Percentiles rank a stretch among this genome's conserved stretches.
These are phyloP conservation scores for Lepisosteus osseus DNA, from an alignment of 2,113 vertebrate genomes.

Conservation along the genomic window DNA sequence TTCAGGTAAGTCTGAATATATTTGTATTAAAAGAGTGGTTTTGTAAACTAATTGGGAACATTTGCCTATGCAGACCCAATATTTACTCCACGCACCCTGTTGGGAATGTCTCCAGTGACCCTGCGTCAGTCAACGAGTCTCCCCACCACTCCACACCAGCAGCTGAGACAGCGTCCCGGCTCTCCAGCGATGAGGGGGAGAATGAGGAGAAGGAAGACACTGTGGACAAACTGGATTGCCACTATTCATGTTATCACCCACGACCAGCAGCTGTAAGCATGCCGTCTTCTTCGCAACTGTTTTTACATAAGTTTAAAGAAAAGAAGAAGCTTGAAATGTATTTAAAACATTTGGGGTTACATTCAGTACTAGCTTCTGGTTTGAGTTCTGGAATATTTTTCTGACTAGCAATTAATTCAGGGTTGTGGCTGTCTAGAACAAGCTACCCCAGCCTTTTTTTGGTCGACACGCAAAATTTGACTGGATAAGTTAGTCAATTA, in stretches of 20 bases:
- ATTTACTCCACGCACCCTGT: constrained; percentile 78
- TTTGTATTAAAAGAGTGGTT: no score
- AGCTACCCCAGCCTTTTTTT: no score
- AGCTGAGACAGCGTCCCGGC: constrained; percentile 78
- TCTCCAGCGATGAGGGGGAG: constrained; percentile 96
- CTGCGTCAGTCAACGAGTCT: constrained; percentile 75
- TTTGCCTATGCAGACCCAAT: constrained; percentile 69
- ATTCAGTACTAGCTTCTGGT: no score
- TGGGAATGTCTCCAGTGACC: constrained; percentile 73
- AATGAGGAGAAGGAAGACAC: constrained; percentile 91
- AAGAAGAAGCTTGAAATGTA: no score
- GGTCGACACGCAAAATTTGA: no score
- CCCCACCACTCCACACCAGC: constrained; percentile 77
- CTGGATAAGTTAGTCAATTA: no score
- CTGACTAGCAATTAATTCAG: no score
- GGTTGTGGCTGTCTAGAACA: no score
- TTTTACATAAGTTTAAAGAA: not conserved
- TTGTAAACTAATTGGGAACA: no score
- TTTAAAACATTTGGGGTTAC: no score
- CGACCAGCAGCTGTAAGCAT: constrained; percentile 92
- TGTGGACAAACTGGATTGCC: constrained; percentile 95
- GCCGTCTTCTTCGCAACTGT: not conserved
- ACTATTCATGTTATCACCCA: constrained; percentile 97
- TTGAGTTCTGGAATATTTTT: no score
- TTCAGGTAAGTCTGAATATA: no score